A percentile compares a stretch with the other conserved stretches of the same genome.
Evolutionary conservation across 1,140 invertebrate species (phyloP).

Genomic region (Aphelenchoides besseyi): DNA sequence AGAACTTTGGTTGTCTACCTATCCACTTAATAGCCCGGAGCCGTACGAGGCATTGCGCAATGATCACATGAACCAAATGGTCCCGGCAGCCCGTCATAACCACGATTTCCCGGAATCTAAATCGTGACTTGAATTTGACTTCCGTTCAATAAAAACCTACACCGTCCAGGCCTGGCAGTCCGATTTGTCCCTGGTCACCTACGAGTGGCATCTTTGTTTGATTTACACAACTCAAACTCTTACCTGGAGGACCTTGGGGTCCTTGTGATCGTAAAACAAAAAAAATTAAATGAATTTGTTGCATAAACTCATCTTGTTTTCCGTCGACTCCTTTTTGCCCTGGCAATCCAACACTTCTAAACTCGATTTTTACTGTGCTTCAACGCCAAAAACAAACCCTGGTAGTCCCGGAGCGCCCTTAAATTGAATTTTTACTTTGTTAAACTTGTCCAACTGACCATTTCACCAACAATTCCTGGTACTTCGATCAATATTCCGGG

Average conservation of each 20-base stretch:
- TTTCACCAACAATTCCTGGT: background rate
- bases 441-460: background rate
- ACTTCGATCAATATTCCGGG: background rate
- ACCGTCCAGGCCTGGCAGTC: background rate
- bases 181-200: background rate
- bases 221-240: background rate
- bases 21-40: conserved; percentile 27
- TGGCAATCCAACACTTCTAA: background rate
- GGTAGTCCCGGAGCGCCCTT: background rate
- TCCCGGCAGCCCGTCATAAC: conserved; percentile 8
- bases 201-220: no score
- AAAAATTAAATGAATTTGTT: background rate
- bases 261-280: background rate
- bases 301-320: background rate
- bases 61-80: conserved; percentile 23
- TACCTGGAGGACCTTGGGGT: conserved; percentile 4
- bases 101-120: no score
- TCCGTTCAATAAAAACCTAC: background rate
- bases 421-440: background rate
- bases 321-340: conserved; percentile 9
- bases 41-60: conserved; percentile 24
- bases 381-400: background rate
- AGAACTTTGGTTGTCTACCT: no score
- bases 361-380: background rate
- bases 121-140: background rate